Evolutionary conservation across 2,797 vertebrate species (phyloP).

Genomic region (Telmatherina bonti): DNA sequence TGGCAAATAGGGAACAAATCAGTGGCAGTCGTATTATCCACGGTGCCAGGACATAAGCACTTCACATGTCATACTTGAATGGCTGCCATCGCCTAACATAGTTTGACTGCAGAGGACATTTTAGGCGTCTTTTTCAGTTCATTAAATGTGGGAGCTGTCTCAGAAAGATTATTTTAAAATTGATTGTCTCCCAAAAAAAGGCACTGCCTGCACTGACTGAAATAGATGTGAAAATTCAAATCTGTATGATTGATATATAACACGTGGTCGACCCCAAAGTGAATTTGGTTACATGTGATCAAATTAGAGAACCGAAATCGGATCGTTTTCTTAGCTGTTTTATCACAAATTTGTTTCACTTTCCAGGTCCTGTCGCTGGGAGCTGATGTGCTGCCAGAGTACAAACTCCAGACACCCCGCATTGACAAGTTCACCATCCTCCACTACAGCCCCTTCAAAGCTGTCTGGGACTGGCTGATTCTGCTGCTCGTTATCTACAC

Average conservation of each 20-base stretch:
- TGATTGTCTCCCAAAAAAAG: neutral
- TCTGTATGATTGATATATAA: neutral
- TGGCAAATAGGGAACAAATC: slow-evolving; percentile 34
- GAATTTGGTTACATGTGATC: neutral
- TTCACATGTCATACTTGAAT: slow-evolving; percentile 39
- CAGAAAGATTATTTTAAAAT: neutral
- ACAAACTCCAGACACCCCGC: slow-evolving; percentile 96
- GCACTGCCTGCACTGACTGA: neutral
- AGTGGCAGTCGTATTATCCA: slow-evolving; percentile 48
- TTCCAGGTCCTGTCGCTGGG: slow-evolving; percentile 95
- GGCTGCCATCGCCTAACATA: slow-evolving; percentile 44
- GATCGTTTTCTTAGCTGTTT: neutral
- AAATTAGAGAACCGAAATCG: neutral
- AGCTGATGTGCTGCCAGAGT: slow-evolving; percentile 97
- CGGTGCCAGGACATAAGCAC: slow-evolving; percentile 32
- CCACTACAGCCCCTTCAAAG: slow-evolving; percentile 99
- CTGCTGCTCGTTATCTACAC: slow-evolving; percentile 98
- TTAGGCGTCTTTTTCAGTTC: slow-evolving; percentile 35
- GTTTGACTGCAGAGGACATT: slow-evolving; percentile 53
- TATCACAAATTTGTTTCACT: slow-evolving; percentile 45
- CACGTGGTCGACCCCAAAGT: too few relatives aligned
- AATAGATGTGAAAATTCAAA: neutral
- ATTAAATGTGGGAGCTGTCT: slow-evolving; percentile 41
- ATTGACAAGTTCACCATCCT: slow-evolving; percentile 99
- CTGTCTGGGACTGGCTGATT: slow-evolving; percentile 99